Evolutionary conservation across 2,113 vertebrate genomes (phyloP).

Genomic region (Epinephelus cyanopodus): DNA sequence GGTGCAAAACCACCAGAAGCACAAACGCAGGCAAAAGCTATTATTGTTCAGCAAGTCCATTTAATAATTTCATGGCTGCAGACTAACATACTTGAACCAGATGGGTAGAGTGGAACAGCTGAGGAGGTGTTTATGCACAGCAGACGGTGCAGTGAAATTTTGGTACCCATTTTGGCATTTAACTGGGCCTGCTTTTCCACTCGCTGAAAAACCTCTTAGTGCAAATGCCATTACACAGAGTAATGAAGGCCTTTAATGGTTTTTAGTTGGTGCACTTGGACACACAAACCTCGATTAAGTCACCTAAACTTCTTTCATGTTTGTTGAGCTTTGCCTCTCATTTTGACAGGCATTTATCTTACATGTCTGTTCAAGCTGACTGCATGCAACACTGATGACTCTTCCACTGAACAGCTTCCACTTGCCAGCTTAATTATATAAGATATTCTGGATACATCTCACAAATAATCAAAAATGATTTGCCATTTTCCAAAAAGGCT

Average conservation of each 20-base stretch:
- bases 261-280: slow-evolving; percentile 4
- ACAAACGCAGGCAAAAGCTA: not conserved
- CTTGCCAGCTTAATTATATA: not conserved
- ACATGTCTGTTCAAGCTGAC: not conserved
- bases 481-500: not conserved
- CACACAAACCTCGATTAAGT: not conserved
- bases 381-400: not conserved
- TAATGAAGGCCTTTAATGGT: slow-evolving; percentile 26
- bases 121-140: slow-evolving; percentile 34
- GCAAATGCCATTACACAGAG: slow-evolving; percentile 4
- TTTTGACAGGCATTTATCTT: not conserved
- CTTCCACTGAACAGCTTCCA: not conserved
- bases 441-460: slow-evolving; percentile 1
- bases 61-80: slow-evolving; percentile 17
- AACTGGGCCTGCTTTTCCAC: slow-evolving; percentile 8
- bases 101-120: slow-evolving; percentile 15
- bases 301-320: not conserved
- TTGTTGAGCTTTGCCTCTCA: not conserved
- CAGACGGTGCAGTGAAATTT: slow-evolving; percentile 36
- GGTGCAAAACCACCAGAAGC: slow-evolving; percentile 11
- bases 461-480: not conserved
- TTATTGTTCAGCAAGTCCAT: not conserved
- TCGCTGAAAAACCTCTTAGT: slow-evolving; percentile 11
- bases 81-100: slow-evolving; percentile 23
- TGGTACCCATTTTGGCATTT: slow-evolving; percentile 39